Percentiles rank a stretch among this genome's conserved stretches.
phyloP scores from a whole-genome alignment of 37 sponge, comb jelly and placozoan species.

The Cladorhizidae sp. region DNA sequence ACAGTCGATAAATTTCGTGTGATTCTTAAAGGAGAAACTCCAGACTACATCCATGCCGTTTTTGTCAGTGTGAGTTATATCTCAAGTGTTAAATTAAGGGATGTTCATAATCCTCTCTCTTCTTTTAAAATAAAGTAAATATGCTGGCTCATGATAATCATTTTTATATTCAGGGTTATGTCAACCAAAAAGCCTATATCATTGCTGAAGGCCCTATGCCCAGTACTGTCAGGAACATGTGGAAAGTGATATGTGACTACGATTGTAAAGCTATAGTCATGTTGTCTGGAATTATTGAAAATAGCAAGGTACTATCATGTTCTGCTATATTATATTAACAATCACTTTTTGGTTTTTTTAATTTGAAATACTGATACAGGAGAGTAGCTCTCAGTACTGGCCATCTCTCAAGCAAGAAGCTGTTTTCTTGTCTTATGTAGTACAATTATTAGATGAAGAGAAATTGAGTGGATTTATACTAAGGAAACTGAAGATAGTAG shows the following conservation, averaged over 20 bases:
- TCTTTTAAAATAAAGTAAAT: background rate
- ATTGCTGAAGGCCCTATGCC: constrained; percentile 56
- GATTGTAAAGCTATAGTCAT: constrained; percentile 54
- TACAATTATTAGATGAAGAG: constrained; percentile 21
- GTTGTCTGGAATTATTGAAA: constrained; percentile 32
- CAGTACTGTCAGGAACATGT: constrained; percentile 41
- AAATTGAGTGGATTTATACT: constrained; percentile 20
- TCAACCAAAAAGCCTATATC: constrained; percentile 44
- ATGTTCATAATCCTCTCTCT: background rate
- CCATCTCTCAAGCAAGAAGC: background rate
- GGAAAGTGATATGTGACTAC: constrained; percentile 55
- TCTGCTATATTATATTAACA: background rate
- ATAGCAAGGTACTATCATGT: background rate
- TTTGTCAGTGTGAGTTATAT: constrained; percentile 47
- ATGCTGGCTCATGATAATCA: background rate
- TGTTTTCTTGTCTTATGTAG: constrained; percentile 15
- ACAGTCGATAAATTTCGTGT: constrained; percentile 40
- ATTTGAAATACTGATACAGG: background rate
- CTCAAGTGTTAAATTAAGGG: too few relatives aligned
- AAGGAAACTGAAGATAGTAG: constrained; percentile 11
- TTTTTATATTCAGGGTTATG: constrained; percentile 46
- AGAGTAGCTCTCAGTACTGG: background rate
- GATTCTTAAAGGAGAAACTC: constrained; percentile 5
- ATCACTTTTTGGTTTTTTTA: background rate
- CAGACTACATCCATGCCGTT: constrained; percentile 55